A percentile compares a stretch with the other conserved stretches of the same genome.
Evolutionary conservation across 2,888 invertebrate genomes (phyloP).

Genomic region (Eilema sororculum): DNA sequence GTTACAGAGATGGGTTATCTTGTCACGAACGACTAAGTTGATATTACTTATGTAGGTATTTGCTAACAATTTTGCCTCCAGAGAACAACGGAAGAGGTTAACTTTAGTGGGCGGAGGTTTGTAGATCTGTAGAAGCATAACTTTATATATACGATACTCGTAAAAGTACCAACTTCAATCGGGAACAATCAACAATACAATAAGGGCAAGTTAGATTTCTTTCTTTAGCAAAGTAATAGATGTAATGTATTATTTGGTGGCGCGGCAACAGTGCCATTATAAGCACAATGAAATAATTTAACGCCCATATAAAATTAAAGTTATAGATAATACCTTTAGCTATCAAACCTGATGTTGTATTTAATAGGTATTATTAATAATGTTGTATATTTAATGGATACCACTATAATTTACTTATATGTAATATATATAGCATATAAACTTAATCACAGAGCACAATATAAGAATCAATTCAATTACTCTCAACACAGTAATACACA

Average conservation of each 20-base stretch:
- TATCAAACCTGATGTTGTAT: constrained; percentile 42
- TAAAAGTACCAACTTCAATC: constrained; percentile 51
- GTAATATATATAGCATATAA: constrained; percentile 28
- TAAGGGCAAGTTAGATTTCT: constrained; percentile 62
- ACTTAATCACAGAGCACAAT: constrained; percentile 43
- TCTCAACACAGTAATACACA: constrained; percentile 41
- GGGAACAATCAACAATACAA: constrained; percentile 61
- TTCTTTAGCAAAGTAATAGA: constrained; percentile 59
- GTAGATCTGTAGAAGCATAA: constrained; percentile 41
- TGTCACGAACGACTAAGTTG: constrained; percentile 25
- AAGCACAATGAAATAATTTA: constrained; percentile 57
- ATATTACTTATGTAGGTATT: constrained; percentile 23
- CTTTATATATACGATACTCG: constrained; percentile 29
- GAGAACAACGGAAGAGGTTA: constrained; percentile 29
- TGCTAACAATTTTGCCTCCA: constrained; percentile 30
- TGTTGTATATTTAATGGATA: constrained; percentile 33
- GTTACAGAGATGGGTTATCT: constrained; percentile 31
- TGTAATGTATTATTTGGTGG: constrained; percentile 53
- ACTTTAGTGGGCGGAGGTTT: constrained; percentile 33
- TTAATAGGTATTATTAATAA: constrained; percentile 34
- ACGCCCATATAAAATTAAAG: constrained; percentile 50
- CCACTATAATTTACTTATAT: constrained; percentile 25
- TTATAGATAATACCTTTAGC: constrained; percentile 41
- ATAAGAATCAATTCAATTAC: constrained; percentile 47
- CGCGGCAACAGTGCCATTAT: constrained; percentile 53